Evolutionary conservation across 1,140 invertebrate species (phyloP).

Genomic region (Apis dorsata): DNA sequence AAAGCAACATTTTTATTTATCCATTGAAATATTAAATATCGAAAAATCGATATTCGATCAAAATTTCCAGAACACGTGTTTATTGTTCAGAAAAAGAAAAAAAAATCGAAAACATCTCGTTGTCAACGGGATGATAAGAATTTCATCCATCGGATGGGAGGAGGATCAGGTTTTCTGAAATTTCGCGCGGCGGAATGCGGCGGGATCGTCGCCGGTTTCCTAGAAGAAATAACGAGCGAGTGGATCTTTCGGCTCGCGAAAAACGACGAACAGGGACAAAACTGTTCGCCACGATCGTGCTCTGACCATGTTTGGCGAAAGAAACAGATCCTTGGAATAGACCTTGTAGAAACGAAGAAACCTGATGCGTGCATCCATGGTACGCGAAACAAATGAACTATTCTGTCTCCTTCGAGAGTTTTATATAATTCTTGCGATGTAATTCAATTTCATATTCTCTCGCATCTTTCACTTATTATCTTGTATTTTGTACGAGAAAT

Average conservation of each 20-base stretch:
- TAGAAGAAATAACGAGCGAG: slow-evolving; percentile 59
- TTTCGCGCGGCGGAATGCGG: slow-evolving; percentile 23
- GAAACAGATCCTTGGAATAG: slow-evolving; percentile 52
- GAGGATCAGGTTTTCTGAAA: slow-evolving; percentile 41
- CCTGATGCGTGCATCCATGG: neutral
- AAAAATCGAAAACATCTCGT: too few species aligned
- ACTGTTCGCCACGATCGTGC: slow-evolving; percentile 35
- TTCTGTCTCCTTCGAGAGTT: neutral
- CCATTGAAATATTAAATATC: too few species aligned
- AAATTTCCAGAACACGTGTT: too few species aligned
- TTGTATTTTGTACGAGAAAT: too few species aligned
- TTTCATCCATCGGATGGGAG: too few species aligned
- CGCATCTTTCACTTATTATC: too few species aligned
- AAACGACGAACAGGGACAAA: slow-evolving; percentile 50
- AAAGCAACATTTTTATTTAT: too few species aligned
- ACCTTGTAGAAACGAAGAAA: slow-evolving; percentile 8
- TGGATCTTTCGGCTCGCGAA: slow-evolving; percentile 42
- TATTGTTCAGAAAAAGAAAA: too few species aligned
- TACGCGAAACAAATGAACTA: neutral
- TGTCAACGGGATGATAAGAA: too few species aligned
- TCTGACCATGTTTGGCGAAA: slow-evolving; percentile 58
- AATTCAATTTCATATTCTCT: neutral
- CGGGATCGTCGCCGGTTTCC: slow-evolving; percentile 31
- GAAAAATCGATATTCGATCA: too few species aligned
- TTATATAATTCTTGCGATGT: neutral